A percentile compares a stretch with the other conserved stretches of the same genome.
Evolutionary conservation across 2,888 invertebrate genomes (phyloP).

Genomic region (Pristionchus exspectatus): DNA sequence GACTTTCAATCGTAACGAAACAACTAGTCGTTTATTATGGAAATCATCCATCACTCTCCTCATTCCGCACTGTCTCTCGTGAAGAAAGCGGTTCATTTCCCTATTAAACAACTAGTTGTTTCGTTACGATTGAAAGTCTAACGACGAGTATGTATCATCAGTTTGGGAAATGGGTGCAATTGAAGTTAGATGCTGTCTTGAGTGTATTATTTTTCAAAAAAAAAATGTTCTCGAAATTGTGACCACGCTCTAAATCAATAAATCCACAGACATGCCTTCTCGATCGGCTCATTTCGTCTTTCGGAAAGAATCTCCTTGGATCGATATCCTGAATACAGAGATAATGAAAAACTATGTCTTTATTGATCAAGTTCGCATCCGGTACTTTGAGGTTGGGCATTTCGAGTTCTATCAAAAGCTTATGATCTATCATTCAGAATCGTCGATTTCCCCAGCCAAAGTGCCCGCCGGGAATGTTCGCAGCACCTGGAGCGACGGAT

Average conservation of each 20-base stretch:
- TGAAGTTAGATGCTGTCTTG: not conserved
- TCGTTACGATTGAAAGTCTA: too few relatives aligned
- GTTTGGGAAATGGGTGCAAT: too few relatives aligned
- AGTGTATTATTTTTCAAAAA: too few relatives aligned
- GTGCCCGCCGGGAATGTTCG: not conserved
- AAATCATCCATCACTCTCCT: too few relatives aligned
- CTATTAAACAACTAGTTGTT: too few relatives aligned
- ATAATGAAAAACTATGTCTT: not conserved
- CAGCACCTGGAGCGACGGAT: not conserved
- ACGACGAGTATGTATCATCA: too few relatives aligned
- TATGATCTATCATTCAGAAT: not conserved
- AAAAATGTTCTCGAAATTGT: too few relatives aligned
- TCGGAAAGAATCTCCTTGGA: not conserved
- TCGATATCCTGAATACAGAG: not conserved
- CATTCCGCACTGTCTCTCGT: too few relatives aligned
- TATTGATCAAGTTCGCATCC: not conserved
- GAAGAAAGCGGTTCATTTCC: too few relatives aligned
- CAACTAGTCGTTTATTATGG: too few relatives aligned
- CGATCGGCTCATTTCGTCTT: not conserved
- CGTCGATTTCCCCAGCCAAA: not conserved
- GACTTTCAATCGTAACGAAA: too few relatives aligned
- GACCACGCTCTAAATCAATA: too few relatives aligned
- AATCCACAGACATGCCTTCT: not conserved
- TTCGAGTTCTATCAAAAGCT: not conserved
- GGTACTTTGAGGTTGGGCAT: slow-evolving; percentile 22